Conservation (phyloP, 2,888 invertebrate species). For the Dasypogon diadema region DNA sequence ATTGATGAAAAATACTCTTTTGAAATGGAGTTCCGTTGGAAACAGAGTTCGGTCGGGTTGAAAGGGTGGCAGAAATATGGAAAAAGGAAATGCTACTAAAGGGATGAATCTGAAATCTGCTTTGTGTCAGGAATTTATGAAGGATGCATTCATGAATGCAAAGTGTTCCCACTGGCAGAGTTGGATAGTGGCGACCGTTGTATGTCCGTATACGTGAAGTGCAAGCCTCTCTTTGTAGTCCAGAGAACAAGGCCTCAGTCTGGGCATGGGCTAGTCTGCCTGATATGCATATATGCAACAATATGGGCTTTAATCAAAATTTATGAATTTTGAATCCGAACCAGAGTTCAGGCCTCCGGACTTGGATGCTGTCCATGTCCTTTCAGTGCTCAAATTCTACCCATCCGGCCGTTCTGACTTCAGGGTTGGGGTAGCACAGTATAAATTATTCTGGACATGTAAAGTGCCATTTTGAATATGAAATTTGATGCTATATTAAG, state of each 20-base stretch:
- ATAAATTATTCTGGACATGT: constrained; percentile 69
- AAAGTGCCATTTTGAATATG: constrained; percentile 69
- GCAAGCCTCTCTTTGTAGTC: constrained; percentile 36
- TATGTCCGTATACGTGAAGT: constrained; percentile 3
- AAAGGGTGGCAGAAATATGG: background rate
- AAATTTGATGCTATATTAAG: constrained; percentile 68
- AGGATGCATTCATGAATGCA: constrained; percentile 52
- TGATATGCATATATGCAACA: constrained; percentile 49
- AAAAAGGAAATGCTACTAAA: constrained; percentile 2
- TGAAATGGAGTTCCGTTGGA: background rate
- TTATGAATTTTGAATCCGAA: constrained; percentile 52
- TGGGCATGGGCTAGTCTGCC: constrained; percentile 13
- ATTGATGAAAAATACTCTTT: constrained; percentile 32
- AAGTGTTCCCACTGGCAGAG: constrained; percentile 20
- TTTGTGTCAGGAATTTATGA: constrained; percentile 51
- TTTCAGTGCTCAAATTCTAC: constrained; percentile 11
- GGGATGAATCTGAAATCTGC: constrained; percentile 44
- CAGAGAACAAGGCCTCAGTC: constrained; percentile 1
- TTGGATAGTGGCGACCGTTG: background rate
- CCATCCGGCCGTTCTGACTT: constrained; percentile 6
- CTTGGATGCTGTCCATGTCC: constrained; percentile 25
- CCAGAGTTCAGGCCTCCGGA: constrained; percentile 9
- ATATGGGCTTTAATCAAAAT: constrained; percentile 52
- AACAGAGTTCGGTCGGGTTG: background rate
- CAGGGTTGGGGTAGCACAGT: constrained; percentile 52